Evolutionary conservation across 2,888 invertebrate genomes (phyloP), one percentile per base, ranked within the genome.

Genomic region (Chymomyza amoena): DNA sequence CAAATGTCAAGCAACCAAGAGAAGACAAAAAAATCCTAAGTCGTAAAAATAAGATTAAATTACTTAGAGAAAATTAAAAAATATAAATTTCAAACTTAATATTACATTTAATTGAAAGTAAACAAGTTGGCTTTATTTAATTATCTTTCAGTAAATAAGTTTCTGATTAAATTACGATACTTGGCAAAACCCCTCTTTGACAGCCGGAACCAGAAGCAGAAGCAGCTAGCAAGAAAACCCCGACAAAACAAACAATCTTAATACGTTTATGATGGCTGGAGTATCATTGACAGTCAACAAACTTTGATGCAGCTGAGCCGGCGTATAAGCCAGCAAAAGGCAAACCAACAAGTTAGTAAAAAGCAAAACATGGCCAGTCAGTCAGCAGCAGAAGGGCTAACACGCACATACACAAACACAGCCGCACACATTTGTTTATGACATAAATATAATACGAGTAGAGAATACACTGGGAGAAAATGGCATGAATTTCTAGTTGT

Each of bases 211-310:
- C 10, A 45, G 39, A 45, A 45, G 39, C 4, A 45, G 39, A 13
- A 10, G n/a, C n/a, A n/a, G n/a, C n/a, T n/a, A n/a, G n/a, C 39
- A 45, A 45, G 39, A 13, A 45, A 45, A 13, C 39, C 39, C 39
- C 39, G 13, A n/a, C 54, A 54, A 54, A 54, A 54, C 54, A 54
- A 54, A 54, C 54, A 57, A 0, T 25, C 25, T 57, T 60, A 60
- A 60, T 60, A 60, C 60, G 32, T 60, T 60, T 60, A 60, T 60
- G 60, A 60, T 60, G 60, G 28, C 60, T 60, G 60, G 60, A 60
- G 36, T 25, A 60, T 36, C 60, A 25, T 60, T 36, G 36, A 60
- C 60, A 57, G 57, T 28, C 28, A 57, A 57, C 25, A 60, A 60
- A 60, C 60, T 60, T 32, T 60, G 60, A 16, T 28, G 57, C 57